Conservation (phyloP, 2,113 vertebrate genomes). For the Speoplatyrhinus poulsoni region DNA sequence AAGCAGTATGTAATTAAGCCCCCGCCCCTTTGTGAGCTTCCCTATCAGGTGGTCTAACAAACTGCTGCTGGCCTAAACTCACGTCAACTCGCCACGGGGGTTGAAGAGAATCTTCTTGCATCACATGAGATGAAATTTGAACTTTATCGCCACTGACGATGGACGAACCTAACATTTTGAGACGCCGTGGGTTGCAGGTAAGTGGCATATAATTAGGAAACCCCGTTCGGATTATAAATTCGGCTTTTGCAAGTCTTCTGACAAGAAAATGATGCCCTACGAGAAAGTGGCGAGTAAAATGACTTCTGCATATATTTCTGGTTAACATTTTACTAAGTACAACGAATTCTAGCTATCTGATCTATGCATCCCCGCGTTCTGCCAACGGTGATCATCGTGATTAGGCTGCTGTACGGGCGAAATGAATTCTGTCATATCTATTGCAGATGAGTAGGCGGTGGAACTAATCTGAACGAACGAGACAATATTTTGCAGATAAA, state of each 20-base stretch:
- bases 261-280: too few species aligned
- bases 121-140: slow-evolving; percentile 48
- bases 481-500: not conserved
- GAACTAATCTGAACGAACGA: not conserved
- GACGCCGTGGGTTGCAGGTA: slow-evolving; percentile 78
- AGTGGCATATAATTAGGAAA: too few species aligned
- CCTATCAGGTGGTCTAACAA: slow-evolving; percentile 31
- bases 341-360: not conserved
- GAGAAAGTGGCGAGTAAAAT: not conserved
- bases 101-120: not conserved
- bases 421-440: too few species aligned
- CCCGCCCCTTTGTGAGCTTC: not conserved
- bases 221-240: too few species aligned
- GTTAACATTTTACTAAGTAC: too few species aligned
- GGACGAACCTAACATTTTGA: slow-evolving; percentile 77
- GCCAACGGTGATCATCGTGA: not conserved
- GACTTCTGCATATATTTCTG: not conserved
- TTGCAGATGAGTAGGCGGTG: slow-evolving; percentile 7
- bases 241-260: too few species aligned
- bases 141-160: slow-evolving; percentile 42
- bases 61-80: not conserved
- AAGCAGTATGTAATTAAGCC: too few species aligned
- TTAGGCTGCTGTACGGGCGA: too few species aligned
- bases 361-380: not conserved
- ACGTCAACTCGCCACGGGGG: not conserved